Base-by-base conservation (phyloP, 2,888 invertebrate species). In the Gortyna flavago region DNA sequence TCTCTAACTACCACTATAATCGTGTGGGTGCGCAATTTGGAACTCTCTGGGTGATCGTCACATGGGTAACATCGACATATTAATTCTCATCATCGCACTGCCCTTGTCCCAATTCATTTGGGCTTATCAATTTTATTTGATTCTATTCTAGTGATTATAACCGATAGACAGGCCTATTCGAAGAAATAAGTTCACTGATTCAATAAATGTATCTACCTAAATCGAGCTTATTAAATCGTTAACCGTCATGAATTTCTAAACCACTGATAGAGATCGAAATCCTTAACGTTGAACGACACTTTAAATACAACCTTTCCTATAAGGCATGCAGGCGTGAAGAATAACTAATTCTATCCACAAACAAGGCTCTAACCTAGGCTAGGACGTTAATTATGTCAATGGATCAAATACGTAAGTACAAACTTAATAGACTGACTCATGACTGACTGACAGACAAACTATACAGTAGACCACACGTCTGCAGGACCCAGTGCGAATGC, bases 351-450 rank as follows among this genome's bases (percentile, higher is more conserved):
- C 8, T 51, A 32, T 3, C 16, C 0, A 35, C n/a, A 51, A 78
- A 32, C 68, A 51, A 68, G 78, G 68, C 4, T 25, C 65, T 29
- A 48, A 29, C 32, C 18, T 64, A 64, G 21, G 25, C 0, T n/a
- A 59, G 35, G 8, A 77, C 59, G 51, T 68, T 61, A 61, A 77
- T 78, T 32, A 79, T 61, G 79, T 41, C 69, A 79, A 32, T 69
- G 4, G 68, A 51, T 79, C 69, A 68, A 51, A 32, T 59, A 44
- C 74, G 35, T 8, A 21, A 21, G 21, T 38, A 4, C 4, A 51
- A 51, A 51, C 48, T 51, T 51, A 51, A 2, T 51, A 51, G 21
- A 51, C 21, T 51, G 48, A 21, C 21, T 51, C 48, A 51, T 51
- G 18, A 18, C 16, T n/a, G 16, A 44, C 21, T 59, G 44, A 44